Base-by-base conservation (phyloP, 2,113 vertebrate genomes). In the Archocentrus centrarchus region DNA sequence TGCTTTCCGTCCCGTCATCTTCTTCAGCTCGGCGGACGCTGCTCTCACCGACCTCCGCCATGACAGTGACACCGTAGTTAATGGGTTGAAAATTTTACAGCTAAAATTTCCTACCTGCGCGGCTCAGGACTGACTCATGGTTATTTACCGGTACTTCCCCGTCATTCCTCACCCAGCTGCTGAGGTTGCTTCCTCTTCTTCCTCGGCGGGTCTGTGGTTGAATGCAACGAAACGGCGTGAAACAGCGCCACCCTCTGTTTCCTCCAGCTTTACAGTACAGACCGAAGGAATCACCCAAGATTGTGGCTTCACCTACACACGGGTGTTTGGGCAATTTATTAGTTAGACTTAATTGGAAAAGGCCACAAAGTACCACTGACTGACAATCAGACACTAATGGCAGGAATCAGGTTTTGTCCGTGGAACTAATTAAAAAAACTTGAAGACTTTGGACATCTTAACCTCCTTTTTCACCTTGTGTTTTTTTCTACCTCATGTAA, bases 11-110 rank as follows among this genome's bases (percentile, higher is more conserved):
- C 10, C 41, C 85, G 32, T 80, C 75, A 1, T 55, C 22, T 44
- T 70, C 81, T 30, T 81, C 83, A 11, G 24, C 53, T 44, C 37
- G 50, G 1, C 9, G 79, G 59, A 32, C 39, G 41, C 11, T 78
- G 58, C 44, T 63, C 8, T 27, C 77, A 2, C 53, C 14, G 15
- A 22, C 2, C 7, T 87, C 83, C 80, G 77, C 85, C 93, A 94
- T 94, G 1, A 58, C 1, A 27, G 3, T 1, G 15, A 17, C 1
- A 24, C 2, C 7, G 64, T 3, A 9, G 18, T n/a, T 50, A 41
- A 3, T 1, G 2, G 24, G 32, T 20, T 18, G 2, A 7, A 7
- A 41, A 3, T 4, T 4, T 24, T 1, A 50, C n/a, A 18, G 22
- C 3, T 22, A 2, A n/a, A 39, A 37, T 15, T 17, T 55, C 2